phyloP scores from a whole-genome alignment of 2,888 invertebrate genomes.

The Eristalinus sepulchralis region DNA sequence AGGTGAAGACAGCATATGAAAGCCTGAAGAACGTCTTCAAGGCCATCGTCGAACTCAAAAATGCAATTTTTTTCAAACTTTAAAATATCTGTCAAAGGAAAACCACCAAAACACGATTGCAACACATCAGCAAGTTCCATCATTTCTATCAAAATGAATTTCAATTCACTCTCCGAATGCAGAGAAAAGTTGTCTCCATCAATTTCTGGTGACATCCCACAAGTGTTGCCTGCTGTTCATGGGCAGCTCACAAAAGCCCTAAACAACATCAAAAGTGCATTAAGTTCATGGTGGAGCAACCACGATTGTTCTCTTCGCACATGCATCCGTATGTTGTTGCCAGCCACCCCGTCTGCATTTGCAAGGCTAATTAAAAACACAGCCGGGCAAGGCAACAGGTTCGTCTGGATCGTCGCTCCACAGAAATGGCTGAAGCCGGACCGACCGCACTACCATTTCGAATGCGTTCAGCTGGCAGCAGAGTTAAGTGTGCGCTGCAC shows the following conservation, averaged over 20 bases:
- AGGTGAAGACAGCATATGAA: too few relatives aligned
- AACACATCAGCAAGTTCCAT: not conserved
- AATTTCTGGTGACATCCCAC: not conserved
- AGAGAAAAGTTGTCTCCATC: not conserved
- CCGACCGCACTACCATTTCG: not conserved
- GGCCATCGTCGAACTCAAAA: too few relatives aligned
- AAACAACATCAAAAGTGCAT: slow-evolving; percentile 31
- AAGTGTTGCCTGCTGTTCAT: not conserved
- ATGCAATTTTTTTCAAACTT: too few relatives aligned
- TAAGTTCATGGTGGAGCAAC: not conserved
- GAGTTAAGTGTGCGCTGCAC: not conserved
- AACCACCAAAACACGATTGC: not conserved
- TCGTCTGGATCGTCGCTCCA: not conserved
- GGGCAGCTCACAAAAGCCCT: not conserved
- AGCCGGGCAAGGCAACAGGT: not conserved
- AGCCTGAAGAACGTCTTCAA: too few relatives aligned
- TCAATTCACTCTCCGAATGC: not conserved
- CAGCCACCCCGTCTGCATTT: not conserved
- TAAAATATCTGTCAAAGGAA: too few relatives aligned
- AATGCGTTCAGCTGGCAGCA: not conserved
- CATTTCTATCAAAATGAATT: not conserved
- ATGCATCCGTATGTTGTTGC: not conserved
- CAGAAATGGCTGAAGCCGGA: not conserved
- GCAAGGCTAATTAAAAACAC: not conserved
- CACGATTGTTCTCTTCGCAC: slow-evolving; percentile 1